Base-by-base conservation (phyloP, 2,888 invertebrate species). In the Tuta absoluta region DNA sequence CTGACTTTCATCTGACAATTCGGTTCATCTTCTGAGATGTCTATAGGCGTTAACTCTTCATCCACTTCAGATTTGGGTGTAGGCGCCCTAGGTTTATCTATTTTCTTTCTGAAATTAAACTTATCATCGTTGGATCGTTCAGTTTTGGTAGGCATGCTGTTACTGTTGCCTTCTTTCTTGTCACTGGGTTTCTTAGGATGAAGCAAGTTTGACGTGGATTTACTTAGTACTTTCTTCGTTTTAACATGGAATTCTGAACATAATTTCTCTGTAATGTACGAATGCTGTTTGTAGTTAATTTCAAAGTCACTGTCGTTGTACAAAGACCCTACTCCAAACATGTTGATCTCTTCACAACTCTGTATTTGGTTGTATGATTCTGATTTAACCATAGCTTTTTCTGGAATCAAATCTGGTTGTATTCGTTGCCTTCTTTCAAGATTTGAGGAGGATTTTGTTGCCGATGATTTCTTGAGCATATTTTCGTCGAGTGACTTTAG, bases 181-280 rank as follows among this genome's bases (percentile, higher is more conserved):
- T 92, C 92, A 66, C 82, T 87, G n/a, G 84, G 71, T 67, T 93
- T 93, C 69, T 93, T 92, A n/a, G 93, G 90, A 71, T 94, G 93
- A 66, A 93, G 87, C 57, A 94, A 82, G 76, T 93, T 94, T 1
- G 93, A 93, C 0, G 94, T 94, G 3, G 94, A 94, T 78, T 94
- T 94, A 74, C 94, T 94, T 3, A 94, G 87, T 53, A 92, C 92
- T 70, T 93, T 89, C 74, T 95, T 94, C 7, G 95, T 95, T 83
- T 95, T 95, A 0, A 95, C 95, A 72, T 95, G 94, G 74, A 95
- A 95, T 80, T 95, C 95, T 3, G 94, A 93, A 81, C 94, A 95
- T 33, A 95, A 84, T 73, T 95, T 93, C 72, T 95, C 94, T 14
- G 95, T 95, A 49, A 95, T 95, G 69, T 92, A 95, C 0, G 94